phyloP scores from a whole-genome alignment of 2,888 invertebrate genomes.

The Scaptomyza flava region DNA sequence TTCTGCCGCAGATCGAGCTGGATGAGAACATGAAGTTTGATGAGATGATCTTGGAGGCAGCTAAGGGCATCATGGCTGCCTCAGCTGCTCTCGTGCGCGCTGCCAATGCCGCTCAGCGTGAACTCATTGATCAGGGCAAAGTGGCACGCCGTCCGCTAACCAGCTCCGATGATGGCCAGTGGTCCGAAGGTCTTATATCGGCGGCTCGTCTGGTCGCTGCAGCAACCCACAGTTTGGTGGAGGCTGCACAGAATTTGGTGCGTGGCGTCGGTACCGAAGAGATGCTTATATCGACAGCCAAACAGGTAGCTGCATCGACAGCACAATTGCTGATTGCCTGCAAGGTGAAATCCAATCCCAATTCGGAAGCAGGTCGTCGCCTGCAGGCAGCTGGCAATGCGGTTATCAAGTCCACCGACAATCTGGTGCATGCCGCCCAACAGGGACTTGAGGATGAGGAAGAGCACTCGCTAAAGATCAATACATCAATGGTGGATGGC shows the following conservation, averaged over 20 bases:
- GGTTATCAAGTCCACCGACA: constrained; percentile 98
- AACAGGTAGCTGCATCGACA: constrained; percentile 98
- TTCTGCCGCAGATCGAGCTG: constrained; percentile 76
- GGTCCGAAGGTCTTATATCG: constrained; percentile 98
- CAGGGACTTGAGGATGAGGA: constrained; percentile 96
- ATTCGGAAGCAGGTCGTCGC: constrained; percentile 96
- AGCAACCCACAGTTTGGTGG: constrained; percentile 98
- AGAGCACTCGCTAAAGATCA: constrained; percentile 95
- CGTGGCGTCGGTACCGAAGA: constrained; percentile 97
- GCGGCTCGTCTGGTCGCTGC: constrained; percentile 98
- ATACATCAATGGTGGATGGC: constrained; percentile 97
- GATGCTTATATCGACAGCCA: constrained; percentile 97
- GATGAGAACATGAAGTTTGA: constrained; percentile 98
- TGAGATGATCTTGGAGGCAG: constrained; percentile 99
- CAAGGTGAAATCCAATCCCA: constrained; percentile 99
- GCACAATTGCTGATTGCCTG: constrained; percentile 99
- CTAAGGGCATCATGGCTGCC: constrained; percentile 98
- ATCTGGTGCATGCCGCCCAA: constrained; percentile 96
- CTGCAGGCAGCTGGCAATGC: constrained; percentile 97
- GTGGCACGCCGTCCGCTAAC: constrained; percentile 92
- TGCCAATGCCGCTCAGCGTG: constrained; percentile 98
- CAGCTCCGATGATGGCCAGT: constrained; percentile 97
- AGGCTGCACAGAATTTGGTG: constrained; percentile 98
- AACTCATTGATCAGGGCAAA: constrained; percentile 96
- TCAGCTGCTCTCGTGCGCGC: constrained; percentile 98